phyloP scores from a whole-genome alignment of 1,140 invertebrate species.

The Drosophila equinoxialis region DNA sequence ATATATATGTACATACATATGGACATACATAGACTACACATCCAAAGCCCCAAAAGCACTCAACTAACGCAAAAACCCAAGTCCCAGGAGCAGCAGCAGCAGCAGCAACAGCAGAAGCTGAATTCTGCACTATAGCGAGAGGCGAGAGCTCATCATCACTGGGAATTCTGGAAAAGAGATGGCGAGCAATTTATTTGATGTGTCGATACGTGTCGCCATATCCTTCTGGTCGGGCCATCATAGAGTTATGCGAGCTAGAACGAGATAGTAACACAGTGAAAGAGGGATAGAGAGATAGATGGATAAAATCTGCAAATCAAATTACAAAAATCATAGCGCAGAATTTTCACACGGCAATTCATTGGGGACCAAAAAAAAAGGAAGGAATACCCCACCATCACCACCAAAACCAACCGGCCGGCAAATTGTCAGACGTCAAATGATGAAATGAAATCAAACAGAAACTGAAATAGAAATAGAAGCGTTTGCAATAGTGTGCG shows the following conservation, averaged over 20 bases:
- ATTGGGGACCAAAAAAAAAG: slow-evolving; percentile 40
- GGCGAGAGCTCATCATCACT: slow-evolving; percentile 46
- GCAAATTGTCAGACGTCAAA: slow-evolving; percentile 78
- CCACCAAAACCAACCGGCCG: slow-evolving; percentile 51
- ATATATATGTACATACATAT: too few relatives aligned
- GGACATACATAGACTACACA: neutral
- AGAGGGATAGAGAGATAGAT: slow-evolving; percentile 7
- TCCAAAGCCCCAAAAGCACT: slow-evolving; percentile 53
- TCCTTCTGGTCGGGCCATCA: slow-evolving; percentile 6
- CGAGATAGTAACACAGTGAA: neutral
- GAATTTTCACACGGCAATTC: slow-evolving; percentile 75
- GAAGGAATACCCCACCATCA: neutral
- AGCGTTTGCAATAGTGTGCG: slow-evolving; percentile 30
- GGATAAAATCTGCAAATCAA: slow-evolving; percentile 76
- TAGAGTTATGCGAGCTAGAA: neutral
- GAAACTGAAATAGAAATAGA: slow-evolving; percentile 62
- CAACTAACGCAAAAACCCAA: slow-evolving; percentile 55
- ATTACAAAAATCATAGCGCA: slow-evolving; percentile 80
- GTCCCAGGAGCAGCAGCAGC: slow-evolving; percentile 44
- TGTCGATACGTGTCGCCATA: slow-evolving; percentile 63
- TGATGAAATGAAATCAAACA: slow-evolving; percentile 79
- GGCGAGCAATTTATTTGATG: slow-evolving; percentile 68
- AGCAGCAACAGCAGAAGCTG: neutral
- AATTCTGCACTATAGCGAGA: neutral
- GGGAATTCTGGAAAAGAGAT: slow-evolving; percentile 48